Conservation (phyloP, 2,888 invertebrate species). For the Achlya flavicornis region DNA sequence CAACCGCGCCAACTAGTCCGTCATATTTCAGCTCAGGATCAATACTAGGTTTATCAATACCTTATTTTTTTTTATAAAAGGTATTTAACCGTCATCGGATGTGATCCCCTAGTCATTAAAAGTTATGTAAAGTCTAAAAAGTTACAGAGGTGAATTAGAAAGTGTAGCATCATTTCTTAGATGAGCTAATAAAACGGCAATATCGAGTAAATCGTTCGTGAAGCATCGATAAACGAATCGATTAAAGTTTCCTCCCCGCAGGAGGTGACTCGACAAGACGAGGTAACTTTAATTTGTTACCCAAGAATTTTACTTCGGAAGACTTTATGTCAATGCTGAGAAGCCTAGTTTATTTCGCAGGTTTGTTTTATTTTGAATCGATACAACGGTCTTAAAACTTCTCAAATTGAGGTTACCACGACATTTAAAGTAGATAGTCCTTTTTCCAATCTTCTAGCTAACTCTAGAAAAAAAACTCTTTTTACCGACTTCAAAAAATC, state of each 20-base stretch:
- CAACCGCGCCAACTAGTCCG: too few species aligned
- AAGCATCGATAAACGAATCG: conserved; percentile 80
- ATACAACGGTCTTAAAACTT: neutral
- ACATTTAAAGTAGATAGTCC: too few species aligned
- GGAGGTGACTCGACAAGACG: conserved; percentile 67
- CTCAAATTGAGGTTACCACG: too few species aligned
- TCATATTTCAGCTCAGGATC: too few species aligned
- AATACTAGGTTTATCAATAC: too few species aligned
- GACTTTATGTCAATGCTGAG: conserved; percentile 42
- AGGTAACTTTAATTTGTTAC: conserved; percentile 80
- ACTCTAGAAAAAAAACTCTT: too few species aligned
- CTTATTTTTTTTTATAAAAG: too few species aligned
- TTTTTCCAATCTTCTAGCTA: too few species aligned
- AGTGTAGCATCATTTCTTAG: conserved; percentile 34
- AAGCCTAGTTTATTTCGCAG: conserved; percentile 40
- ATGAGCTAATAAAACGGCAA: conserved; percentile 69
- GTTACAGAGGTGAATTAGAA: conserved; percentile 4
- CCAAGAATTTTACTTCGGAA: conserved; percentile 71
- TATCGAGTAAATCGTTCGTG: conserved; percentile 78
- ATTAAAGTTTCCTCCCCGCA: conserved; percentile 74
- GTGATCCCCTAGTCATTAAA: neutral
- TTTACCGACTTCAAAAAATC: too few species aligned
- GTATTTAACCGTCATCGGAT: too few species aligned
- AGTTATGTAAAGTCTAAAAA: neutral
- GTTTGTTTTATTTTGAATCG: neutral